These are phyloP conservation scores for Agrilus biguttatus DNA, from an alignment of 2,888 invertebrate genomes.

Conservation along the genomic window DNA sequence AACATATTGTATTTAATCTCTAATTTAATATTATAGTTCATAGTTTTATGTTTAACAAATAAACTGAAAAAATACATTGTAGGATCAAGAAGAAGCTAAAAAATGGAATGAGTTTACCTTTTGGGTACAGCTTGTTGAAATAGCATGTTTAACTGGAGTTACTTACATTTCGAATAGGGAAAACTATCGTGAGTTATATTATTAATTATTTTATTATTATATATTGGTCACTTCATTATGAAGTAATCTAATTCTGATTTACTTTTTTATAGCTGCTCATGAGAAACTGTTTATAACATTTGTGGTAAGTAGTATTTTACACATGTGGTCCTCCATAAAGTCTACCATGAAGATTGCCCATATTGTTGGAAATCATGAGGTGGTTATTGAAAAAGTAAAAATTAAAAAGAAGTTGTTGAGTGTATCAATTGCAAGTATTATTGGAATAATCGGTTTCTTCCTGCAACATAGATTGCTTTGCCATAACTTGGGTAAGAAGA, in stretches of 20 bases:
- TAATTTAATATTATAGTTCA: too few species aligned
- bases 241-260: conserved; percentile 1
- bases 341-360: conserved; percentile 28
- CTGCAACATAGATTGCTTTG: conserved; percentile 78
- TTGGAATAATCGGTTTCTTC: conserved; percentile 77
- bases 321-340: conserved; percentile 66
- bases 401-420: conserved; percentile 61
- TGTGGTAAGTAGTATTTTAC: conserved; percentile 69
- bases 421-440: conserved; percentile 62
- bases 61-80: conserved; percentile 17
- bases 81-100: conserved; percentile 38
- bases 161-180: conserved; percentile 89
- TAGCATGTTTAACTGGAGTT: conserved; percentile 76
- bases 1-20: too few species aligned
- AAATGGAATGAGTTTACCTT: conserved; percentile 58
- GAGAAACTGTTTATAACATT: conserved; percentile 86
- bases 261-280: conserved; percentile 56
- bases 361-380: conserved; percentile 17
- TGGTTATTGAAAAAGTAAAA: conserved; percentile 18
- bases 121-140: conserved; percentile 73
- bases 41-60: conserved; percentile 1
- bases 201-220: neutral
- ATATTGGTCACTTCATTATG: neutral
- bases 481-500: conserved; percentile 68
- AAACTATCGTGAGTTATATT: conserved; percentile 73